Evolutionary conservation across 2,113 vertebrate species (phyloP).

Genomic region (Salminus brasiliensis): DNA sequence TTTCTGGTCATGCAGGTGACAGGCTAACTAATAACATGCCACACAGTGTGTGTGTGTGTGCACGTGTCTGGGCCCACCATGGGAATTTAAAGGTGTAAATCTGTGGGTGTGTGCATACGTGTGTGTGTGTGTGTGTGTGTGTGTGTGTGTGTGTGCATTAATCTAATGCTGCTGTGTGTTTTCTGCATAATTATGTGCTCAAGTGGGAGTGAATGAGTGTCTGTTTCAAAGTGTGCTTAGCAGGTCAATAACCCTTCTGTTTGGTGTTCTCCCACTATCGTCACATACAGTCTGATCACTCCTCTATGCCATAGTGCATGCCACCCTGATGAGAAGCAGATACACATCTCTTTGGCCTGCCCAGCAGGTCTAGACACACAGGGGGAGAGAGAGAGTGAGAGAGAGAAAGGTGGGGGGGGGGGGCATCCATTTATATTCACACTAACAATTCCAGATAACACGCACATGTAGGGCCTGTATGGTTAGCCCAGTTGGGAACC

Average conservation of each 20-base stretch:
- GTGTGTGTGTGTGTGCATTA: neutral
- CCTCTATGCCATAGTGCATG: neutral
- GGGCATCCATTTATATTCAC: too few relatives aligned
- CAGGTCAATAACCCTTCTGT: conserved; percentile 56
- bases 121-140: neutral
- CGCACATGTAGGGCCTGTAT: too few relatives aligned
- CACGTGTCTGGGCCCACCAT: neutral
- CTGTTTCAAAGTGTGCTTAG: neutral
- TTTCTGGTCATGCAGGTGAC: neutral
- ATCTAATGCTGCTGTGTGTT: neutral
- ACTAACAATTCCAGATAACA: too few relatives aligned
- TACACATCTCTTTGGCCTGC: neutral
- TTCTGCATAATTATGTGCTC: neutral
- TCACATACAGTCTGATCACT: conserved; percentile 32
- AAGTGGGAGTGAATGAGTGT: neutral
- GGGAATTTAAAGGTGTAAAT: neutral
- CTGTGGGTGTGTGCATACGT: neutral
- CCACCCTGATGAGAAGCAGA: neutral
- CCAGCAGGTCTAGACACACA: neutral
- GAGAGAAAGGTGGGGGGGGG: too few relatives aligned
- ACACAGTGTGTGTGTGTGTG: neutral
- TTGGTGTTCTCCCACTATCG: conserved; percentile 43
- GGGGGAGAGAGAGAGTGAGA: too few relatives aligned
- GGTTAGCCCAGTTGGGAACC: too few relatives aligned
- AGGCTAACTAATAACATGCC: conserved; percentile 6